Evolutionary conservation across 2,888 invertebrate genomes (phyloP).

Genomic region (Pelosia muscerda): DNA sequence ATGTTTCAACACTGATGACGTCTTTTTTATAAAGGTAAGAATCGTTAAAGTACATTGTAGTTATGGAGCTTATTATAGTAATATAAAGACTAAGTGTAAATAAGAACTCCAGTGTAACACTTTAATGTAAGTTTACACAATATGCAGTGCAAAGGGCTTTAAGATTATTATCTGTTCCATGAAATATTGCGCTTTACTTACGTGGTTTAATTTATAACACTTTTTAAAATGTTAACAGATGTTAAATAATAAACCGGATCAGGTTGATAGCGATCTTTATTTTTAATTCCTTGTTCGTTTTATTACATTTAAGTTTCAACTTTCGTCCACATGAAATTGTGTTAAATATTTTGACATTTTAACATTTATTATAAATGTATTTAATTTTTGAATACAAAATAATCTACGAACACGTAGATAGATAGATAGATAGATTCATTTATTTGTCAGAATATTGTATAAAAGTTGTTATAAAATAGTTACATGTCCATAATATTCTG

Average conservation of each 20-base stretch:
- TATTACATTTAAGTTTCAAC: conserved; percentile 20
- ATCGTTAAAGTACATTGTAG: neutral
- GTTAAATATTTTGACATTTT: neutral
- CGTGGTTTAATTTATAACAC: conserved; percentile 40
- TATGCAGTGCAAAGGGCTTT: conserved; percentile 41
- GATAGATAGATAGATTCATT: too few species aligned
- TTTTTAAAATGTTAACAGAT: conserved; percentile 44
- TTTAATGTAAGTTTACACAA: conserved; percentile 22
- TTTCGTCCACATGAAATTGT: conserved; percentile 5
- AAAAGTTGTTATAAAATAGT: too few species aligned
- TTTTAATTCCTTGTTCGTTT: conserved; percentile 34
- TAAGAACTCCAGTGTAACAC: neutral
- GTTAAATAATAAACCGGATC: conserved; percentile 48
- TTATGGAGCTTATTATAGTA: neutral
- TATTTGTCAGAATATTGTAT: too few species aligned
- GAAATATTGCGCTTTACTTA: conserved; percentile 50
- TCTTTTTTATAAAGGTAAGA: conserved; percentile 71
- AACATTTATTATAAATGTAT: neutral
- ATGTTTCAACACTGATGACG: conserved; percentile 72
- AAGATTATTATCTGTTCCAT: conserved; percentile 58
- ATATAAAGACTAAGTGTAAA: neutral
- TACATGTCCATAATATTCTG: too few species aligned
- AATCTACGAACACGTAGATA: too few species aligned
- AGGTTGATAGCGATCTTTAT: conserved; percentile 46
- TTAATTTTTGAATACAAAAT: neutral